These are phyloP conservation scores for Aplysina aerophoba DNA, from an alignment of 37 sponge, comb jelly and placozoan species.

Conservation along the genomic window DNA sequence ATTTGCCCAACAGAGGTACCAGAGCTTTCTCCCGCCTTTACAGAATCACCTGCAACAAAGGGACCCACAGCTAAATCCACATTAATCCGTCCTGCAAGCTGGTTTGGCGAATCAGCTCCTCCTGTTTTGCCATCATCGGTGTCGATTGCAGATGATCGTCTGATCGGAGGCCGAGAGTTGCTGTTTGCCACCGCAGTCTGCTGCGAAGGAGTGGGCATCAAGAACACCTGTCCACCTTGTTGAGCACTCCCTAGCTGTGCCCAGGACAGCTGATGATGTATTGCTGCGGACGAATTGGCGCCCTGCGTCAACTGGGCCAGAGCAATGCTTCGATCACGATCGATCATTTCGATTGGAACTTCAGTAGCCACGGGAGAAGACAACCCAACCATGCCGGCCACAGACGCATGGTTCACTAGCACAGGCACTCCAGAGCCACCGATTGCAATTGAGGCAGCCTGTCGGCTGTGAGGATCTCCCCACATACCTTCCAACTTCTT, in stretches of 20 bases:
- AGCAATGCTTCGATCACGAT: not conserved
- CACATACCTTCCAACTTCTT: no score
- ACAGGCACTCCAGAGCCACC: not conserved
- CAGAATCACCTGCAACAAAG: not conserved
- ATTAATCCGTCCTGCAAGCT: not conserved
- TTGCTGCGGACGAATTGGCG: not conserved
- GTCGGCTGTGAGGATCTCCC: no score
- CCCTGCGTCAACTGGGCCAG: not conserved
- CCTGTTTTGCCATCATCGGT: no score
- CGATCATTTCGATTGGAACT: conserved; percentile 2
- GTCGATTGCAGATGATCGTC: conserved; percentile 3
- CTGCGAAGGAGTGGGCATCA: conserved; percentile 7
- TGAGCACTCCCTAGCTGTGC: not conserved
- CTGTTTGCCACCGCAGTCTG: no score
- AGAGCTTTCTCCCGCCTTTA: not conserved
- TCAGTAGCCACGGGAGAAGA: not conserved
- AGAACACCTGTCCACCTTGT: not conserved
- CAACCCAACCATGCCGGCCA: not conserved
- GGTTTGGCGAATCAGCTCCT: not conserved
- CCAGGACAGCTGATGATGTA: not conserved
- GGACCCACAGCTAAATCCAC: not conserved
- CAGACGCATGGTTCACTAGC: not conserved
- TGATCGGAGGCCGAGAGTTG: not conserved
- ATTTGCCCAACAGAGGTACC: not conserved
- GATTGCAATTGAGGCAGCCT: no score